Conservation (phyloP, 1,140 invertebrate genomes). For the Anadara kagoshimensis region DNA sequence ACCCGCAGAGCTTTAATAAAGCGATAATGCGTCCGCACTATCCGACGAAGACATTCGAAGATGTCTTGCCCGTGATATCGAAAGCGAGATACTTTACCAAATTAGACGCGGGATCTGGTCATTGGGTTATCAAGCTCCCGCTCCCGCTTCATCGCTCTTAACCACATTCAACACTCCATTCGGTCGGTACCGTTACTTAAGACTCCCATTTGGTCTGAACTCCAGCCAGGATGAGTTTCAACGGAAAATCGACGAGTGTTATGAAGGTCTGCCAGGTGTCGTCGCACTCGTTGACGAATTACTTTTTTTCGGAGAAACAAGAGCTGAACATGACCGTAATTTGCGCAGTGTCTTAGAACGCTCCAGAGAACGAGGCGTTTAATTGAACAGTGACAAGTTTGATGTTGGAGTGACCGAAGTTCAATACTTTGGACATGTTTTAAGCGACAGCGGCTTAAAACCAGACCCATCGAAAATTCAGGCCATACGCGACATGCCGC, state of each 20-base stretch:
- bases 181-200: conserved; percentile 63
- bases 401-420: conserved; percentile 40
- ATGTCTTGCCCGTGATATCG: conserved; percentile 25
- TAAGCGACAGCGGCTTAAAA: conserved; percentile 66
- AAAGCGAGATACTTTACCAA: conserved; percentile 34
- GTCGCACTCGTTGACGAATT: conserved; percentile 68
- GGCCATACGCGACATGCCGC: conserved; percentile 48
- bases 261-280: conserved; percentile 63
- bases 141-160: conserved; percentile 51
- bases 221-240: conserved; percentile 58
- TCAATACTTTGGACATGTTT: conserved; percentile 68
- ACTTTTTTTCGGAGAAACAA: conserved; percentile 55
- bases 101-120: conserved; percentile 62
- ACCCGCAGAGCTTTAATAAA: background rate
- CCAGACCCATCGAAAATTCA: conserved; percentile 68
- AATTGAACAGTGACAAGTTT: conserved; percentile 45
- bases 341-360: conserved; percentile 22
- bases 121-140: conserved; percentile 68
- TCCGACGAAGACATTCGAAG: conserved; percentile 26
- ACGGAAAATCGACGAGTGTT: conserved; percentile 55
- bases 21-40: background rate
- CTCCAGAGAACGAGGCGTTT: conserved; percentile 32
- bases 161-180: conserved; percentile 65
- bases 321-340: conserved; percentile 42
- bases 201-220: conserved; percentile 65